These are phyloP conservation scores for Sinonovacula constricta DNA, from an alignment of 1,140 invertebrate species.

Conservation along the genomic window DNA sequence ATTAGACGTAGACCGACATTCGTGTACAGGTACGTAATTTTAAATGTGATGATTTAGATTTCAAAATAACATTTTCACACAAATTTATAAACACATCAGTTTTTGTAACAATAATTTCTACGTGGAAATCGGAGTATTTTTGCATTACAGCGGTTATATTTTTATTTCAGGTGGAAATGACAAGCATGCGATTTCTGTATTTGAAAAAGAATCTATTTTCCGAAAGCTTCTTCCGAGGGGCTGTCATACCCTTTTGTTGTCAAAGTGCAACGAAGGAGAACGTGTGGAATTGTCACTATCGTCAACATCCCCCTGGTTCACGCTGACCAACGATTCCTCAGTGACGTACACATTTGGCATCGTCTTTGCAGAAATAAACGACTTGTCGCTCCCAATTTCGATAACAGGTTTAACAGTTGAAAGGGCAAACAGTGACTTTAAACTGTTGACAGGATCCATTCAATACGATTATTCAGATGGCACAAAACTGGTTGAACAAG, in stretches of 20 bases:
- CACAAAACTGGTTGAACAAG: neutral
- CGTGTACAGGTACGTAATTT: too few species aligned
- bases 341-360: conserved; percentile 27
- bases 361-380: conserved; percentile 32
- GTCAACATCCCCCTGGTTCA: conserved; percentile 33
- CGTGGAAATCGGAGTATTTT: too few species aligned
- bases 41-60: too few species aligned
- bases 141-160: too few species aligned
- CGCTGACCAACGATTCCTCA: neutral
- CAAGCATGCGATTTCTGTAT: neutral
- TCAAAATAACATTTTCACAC: too few species aligned
- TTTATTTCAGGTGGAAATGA: neutral
- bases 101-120: too few species aligned
- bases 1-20: neutral
- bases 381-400: conserved; percentile 23
- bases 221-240: conserved; percentile 21
- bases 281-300: conserved; percentile 19
- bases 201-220: neutral
- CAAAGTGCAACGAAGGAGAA: conserved; percentile 20
- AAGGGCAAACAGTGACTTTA: neutral
- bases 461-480: neutral
- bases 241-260: conserved; percentile 20
- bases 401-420: conserved; percentile 12
- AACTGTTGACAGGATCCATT: conserved; percentile 6
- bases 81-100: too few species aligned